phyloP scores from a whole-genome alignment of 2,113 vertebrate species.

The Candoia aspera region DNA sequence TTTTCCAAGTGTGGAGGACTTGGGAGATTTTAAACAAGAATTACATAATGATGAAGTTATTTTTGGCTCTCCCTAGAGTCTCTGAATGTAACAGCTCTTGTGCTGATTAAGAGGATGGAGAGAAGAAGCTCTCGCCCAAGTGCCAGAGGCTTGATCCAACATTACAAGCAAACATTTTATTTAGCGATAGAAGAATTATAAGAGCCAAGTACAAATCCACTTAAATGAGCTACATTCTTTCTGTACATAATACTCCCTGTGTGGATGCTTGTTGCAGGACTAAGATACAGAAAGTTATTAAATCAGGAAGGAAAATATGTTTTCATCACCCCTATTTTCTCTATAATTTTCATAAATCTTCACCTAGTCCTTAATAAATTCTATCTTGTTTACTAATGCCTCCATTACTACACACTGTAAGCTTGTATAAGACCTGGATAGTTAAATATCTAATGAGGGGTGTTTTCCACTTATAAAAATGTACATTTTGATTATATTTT shows the following conservation, averaged over 20 bases:
- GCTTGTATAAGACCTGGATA: neutral
- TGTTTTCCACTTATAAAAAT: neutral
- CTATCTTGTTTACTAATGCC: neutral
- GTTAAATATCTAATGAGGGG: neutral
- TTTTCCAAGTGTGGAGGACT: neutral
- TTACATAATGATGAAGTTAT: neutral
- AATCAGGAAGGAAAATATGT: neutral
- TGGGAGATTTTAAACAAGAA: neutral
- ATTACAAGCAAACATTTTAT: neutral
- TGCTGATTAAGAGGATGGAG: neutral
- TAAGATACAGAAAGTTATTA: neutral
- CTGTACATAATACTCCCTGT: neutral
- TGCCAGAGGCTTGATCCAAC: neutral
- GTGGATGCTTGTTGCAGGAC: neutral
- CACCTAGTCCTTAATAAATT: neutral
- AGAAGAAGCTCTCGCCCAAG: neutral
- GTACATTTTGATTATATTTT: conserved; percentile 3
- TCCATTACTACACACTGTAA: neutral
- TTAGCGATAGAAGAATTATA: neutral
- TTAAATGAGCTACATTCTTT: neutral
- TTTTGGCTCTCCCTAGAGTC: neutral
- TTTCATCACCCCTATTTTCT: neutral
- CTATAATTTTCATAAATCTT: neutral
- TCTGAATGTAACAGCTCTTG: neutral
- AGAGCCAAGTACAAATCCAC: neutral